phyloP scores from a whole-genome alignment of 2,797 vertebrate species.

The Staurois parvus region DNA sequence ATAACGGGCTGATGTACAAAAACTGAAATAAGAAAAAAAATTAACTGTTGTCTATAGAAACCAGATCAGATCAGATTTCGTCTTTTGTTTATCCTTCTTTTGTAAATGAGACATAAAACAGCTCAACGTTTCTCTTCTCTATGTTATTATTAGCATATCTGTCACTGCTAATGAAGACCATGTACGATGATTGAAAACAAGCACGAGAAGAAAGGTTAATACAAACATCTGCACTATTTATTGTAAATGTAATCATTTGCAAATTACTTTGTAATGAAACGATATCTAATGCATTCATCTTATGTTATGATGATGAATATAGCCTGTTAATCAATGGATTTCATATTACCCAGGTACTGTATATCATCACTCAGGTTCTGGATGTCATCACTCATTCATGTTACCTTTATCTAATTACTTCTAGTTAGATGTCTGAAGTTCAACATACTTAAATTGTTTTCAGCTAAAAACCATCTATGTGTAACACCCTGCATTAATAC shows the following conservation, averaged over 20 bases:
- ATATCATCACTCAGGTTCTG: conserved; percentile 23
- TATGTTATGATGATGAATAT: conserved; percentile 19
- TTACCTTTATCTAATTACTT: conserved; percentile 17
- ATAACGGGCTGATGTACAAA: no score
- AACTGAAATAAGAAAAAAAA: no score
- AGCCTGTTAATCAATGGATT: conserved; percentile 2
- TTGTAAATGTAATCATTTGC: conserved; percentile 17
- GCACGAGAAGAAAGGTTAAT: conserved; percentile 26
- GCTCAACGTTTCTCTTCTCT: no score
- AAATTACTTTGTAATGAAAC: conserved; percentile 47
- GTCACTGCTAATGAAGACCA: background rate
- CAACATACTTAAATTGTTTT: background rate
- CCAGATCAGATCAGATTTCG: no score
- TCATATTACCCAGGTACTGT: conserved; percentile 18
- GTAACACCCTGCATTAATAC: no score
- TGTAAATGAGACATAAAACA: background rate
- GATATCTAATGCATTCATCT: conserved; percentile 20
- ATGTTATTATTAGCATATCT: conserved; percentile 1
- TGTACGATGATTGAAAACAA: conserved; percentile 32
- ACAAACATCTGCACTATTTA: conserved; percentile 29
- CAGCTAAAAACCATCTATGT: no score
- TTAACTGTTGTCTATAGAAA: no score
- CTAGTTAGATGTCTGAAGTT: conserved; percentile 21
- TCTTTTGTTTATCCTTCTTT: no score
- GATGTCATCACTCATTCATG: no score